Evolutionary conservation across 2,113 vertebrate genomes (phyloP).

Genomic region (Embiotoca jacksoni): DNA sequence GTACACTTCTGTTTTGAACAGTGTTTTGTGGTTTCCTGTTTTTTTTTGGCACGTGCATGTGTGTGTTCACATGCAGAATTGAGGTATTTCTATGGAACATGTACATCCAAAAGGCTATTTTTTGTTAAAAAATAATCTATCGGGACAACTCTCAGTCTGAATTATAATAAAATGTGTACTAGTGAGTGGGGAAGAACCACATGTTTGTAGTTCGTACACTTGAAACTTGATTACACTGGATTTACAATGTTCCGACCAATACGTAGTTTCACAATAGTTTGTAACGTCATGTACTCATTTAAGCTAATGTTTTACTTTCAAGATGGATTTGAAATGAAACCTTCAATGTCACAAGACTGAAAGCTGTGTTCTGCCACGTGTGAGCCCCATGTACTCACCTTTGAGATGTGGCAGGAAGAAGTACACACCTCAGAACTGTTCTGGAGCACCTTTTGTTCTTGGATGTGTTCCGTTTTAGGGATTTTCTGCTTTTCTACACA

Average conservation of each 20-base stretch:
- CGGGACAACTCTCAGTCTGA: too few species aligned
- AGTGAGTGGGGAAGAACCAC: too few species aligned
- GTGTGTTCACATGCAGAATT: not conserved
- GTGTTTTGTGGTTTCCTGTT: not conserved
- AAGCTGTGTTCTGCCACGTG: not conserved
- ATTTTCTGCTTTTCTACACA: not conserved
- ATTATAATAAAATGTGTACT: too few species aligned
- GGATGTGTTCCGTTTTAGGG: not conserved
- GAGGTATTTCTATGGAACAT: not conserved
- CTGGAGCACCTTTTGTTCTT: not conserved
- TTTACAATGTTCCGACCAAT: not conserved
- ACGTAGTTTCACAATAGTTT: not conserved
- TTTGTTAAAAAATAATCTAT: too few species aligned
- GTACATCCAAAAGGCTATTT: too few species aligned
- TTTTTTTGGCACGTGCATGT: too few species aligned
- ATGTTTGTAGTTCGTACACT: too few species aligned
- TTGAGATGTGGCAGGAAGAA: not conserved
- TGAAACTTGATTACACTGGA: too few species aligned
- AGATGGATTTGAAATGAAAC: not conserved
- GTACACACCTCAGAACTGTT: not conserved
- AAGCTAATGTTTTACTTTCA: not conserved
- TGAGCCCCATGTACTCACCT: not conserved
- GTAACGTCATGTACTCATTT: not conserved
- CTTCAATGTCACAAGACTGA: not conserved
- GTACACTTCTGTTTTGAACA: not conserved